Evolutionary conservation across 35 echinoderm and acorn worm genomes (phyloP).

Genomic region (Acanthaster planci): DNA sequence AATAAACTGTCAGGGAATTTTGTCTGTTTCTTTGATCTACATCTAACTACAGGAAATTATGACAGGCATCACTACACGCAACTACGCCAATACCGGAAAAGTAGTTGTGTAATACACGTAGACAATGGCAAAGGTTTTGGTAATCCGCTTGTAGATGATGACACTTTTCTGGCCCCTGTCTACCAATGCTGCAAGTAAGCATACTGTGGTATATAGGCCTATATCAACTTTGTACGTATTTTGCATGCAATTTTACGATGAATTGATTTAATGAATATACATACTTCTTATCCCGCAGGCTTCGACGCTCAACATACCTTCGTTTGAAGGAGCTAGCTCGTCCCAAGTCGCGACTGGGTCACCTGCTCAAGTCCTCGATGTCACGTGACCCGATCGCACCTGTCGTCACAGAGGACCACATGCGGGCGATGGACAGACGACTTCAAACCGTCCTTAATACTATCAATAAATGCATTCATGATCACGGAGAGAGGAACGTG

Average conservation of each 20-base stretch:
- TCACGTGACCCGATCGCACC: constrained; percentile 59
- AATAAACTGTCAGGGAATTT: no score
- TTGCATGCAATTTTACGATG: no score
- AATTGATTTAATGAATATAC: no score
- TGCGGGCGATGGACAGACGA: constrained; percentile 57
- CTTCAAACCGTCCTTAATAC: constrained; percentile 39
- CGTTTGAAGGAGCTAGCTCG: constrained; percentile 33
- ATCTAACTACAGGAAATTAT: constrained; percentile 70
- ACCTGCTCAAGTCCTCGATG: constrained; percentile 49
- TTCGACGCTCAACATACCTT: constrained; percentile 60
- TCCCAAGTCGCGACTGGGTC: constrained; percentile 34
- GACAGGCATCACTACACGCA: constrained; percentile 69
- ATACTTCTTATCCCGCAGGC: constrained; percentile 23
- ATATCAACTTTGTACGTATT: no score
- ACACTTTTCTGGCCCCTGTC: constrained; percentile 73
- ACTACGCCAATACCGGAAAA: constrained; percentile 28
- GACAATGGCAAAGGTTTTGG: constrained; percentile 95
- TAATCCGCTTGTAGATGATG: constrained; percentile 72
- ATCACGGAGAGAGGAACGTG: constrained; percentile 29
- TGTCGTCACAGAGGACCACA: constrained; percentile 57
- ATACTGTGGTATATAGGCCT: no score
- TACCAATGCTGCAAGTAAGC: constrained; percentile 89
- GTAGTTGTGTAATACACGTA: constrained; percentile 46
- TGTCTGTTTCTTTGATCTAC: no score
- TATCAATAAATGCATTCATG: constrained; percentile 38